A percentile compares a stretch with the other conserved stretches of the same genome.
These are phyloP conservation scores for Oopsacas minuta DNA, from an alignment of 37 sponge, comb jelly and placozoan genomes.

Conservation along the genomic window DNA sequence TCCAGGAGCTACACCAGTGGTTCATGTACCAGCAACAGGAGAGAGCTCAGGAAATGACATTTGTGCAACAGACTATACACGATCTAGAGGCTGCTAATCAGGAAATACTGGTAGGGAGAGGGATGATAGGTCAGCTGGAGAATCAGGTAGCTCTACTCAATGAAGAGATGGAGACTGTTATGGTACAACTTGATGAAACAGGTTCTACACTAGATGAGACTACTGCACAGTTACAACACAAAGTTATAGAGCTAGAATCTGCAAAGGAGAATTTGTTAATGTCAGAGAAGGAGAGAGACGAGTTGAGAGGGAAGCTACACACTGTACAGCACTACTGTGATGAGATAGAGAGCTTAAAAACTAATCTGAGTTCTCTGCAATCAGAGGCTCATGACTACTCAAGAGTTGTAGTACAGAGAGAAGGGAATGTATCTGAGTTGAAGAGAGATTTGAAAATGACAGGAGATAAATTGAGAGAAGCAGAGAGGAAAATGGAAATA, in stretches of 20 bases:
- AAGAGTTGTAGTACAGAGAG: neutral
- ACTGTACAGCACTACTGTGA: neutral
- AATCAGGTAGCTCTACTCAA: conserved; percentile 43
- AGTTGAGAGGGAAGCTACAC: conserved; percentile 16
- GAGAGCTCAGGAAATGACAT: conserved; percentile 47
- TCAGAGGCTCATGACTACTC: neutral
- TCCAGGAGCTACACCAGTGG: conserved; percentile 21
- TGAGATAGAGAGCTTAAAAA: neutral
- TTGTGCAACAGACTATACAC: conserved; percentile 30
- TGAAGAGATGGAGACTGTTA: conserved; percentile 58
- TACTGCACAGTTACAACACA: conserved; percentile 34
- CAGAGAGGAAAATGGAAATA: conserved; percentile 28
- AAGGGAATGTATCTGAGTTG: neutral
- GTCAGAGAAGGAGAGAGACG: conserved; percentile 35
- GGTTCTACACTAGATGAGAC: conserved; percentile 61
- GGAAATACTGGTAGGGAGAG: conserved; percentile 47
- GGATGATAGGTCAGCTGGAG: conserved; percentile 31
- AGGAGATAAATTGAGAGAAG: conserved; percentile 32
- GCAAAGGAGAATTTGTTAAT: conserved; percentile 19
- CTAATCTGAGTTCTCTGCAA: neutral
- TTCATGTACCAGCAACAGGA: conserved; percentile 16
- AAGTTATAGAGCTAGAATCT: conserved; percentile 23
- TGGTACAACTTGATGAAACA: conserved; percentile 50
- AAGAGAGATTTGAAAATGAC: conserved; percentile 15
- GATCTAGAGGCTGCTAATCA: conserved; percentile 33